A percentile compares a stretch with the other conserved stretches of the same genome.
These are phyloP conservation scores for Tipula confusa DNA, from an alignment of 2,888 invertebrate genomes.

Conservation along the genomic window DNA sequence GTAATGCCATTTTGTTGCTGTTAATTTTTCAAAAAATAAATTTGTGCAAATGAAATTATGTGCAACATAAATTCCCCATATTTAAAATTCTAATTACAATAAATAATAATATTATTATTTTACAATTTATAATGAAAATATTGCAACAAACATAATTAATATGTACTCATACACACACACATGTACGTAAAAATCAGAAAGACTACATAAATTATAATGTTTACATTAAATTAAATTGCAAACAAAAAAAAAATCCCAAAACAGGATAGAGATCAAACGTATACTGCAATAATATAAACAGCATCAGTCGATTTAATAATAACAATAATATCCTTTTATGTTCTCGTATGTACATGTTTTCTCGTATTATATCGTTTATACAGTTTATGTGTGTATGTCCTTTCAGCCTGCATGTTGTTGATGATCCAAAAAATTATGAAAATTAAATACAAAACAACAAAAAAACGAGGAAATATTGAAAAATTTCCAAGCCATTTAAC, in stretches of 20 bases:
- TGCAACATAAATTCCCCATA: not conserved
- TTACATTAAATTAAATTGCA: constrained; percentile 7
- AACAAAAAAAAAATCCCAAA: not conserved
- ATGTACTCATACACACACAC: not conserved
- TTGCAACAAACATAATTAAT: constrained; percentile 3
- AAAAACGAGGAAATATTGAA: not conserved
- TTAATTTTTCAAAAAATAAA: not conserved
- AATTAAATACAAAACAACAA: not conserved
- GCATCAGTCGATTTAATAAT: constrained; percentile 20
- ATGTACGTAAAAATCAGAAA: not conserved
- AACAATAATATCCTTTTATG: constrained; percentile 20
- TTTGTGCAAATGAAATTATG: not conserved
- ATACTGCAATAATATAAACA: constrained; percentile 4
- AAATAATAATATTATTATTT: constrained; percentile 20
- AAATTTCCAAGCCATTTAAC: constrained; percentile 20
- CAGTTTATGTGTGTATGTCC: not conserved
- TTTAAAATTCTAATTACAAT: not conserved
- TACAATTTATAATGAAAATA: constrained; percentile 3
- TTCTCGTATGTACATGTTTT: not conserved
- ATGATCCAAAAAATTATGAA: not conserved
- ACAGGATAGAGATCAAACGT: not conserved
- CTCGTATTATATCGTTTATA: not conserved
- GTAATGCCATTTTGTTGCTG: not conserved
- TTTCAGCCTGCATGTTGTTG: constrained; percentile 1
- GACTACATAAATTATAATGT: not conserved